These are phyloP conservation scores for Larimichthys crocea DNA, from an alignment of 2,113 vertebrate genomes.

Conservation along the genomic window DNA sequence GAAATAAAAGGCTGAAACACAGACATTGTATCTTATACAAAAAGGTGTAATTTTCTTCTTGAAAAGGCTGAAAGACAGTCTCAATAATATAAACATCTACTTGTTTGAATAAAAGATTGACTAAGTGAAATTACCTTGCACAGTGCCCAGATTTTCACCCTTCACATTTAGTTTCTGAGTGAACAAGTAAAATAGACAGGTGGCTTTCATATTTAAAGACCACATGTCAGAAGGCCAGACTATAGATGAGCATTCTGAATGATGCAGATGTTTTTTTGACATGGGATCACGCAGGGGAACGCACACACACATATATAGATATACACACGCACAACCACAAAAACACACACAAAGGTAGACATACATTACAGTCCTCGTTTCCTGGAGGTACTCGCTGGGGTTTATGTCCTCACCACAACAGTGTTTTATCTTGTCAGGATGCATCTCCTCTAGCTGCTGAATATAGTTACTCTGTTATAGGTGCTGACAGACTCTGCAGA, in stretches of 20 bases:
- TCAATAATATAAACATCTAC: no score
- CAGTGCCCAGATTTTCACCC: not conserved
- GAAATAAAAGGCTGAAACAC: no score
- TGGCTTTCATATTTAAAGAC: slow-evolving; percentile 27
- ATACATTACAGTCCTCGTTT: slow-evolving; percentile 24
- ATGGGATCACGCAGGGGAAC: slow-evolving; percentile 12
- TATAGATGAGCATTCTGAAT: slow-evolving; percentile 17
- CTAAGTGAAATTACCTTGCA: not conserved
- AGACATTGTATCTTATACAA: not conserved
- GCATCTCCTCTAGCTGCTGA: slow-evolving; percentile 63
- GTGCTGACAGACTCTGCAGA: slow-evolving; percentile 42
- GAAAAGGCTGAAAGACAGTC: no score
- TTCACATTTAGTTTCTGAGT: not conserved
- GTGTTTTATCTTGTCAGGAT: slow-evolving; percentile 71
- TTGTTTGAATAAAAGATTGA: not conserved
- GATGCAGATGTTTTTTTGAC: slow-evolving; percentile 52
- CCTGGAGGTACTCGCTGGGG: slow-evolving; percentile 46
- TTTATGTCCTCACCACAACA: slow-evolving; percentile 54
- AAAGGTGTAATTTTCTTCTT: no score
- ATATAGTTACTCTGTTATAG: slow-evolving; percentile 48
- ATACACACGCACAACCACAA: not conserved
- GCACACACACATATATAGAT: not conserved
- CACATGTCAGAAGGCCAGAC: slow-evolving; percentile 9
- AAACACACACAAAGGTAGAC: slow-evolving; percentile 1
- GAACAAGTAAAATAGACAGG: not conserved